These are phyloP conservation scores for Diplosoma virens DNA, from an alignment of 23 tunicate genomes.

Conservation along the genomic window DNA sequence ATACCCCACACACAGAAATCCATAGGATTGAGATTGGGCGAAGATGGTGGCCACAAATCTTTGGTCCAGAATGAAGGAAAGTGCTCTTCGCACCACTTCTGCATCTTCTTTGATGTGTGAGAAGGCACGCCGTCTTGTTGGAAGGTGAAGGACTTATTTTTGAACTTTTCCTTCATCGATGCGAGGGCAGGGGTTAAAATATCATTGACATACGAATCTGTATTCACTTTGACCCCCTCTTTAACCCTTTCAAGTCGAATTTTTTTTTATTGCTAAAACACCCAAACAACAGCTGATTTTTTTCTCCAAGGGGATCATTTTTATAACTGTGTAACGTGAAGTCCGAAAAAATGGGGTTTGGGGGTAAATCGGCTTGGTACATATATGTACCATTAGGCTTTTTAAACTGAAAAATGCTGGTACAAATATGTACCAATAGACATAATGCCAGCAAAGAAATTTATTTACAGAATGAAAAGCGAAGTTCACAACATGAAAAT, in stretches of 20 bases:
- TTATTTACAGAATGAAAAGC: conserved; percentile 16
- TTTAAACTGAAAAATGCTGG: conserved; percentile 18
- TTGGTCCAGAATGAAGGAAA: too few relatives aligned
- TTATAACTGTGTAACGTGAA: background rate
- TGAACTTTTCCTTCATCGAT: too few relatives aligned
- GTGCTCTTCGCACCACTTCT: too few relatives aligned
- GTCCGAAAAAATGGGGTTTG: conserved; percentile 16
- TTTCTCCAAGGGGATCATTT: conserved; percentile 15
- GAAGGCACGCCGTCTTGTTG: too few relatives aligned
- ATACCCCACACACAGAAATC: too few relatives aligned
- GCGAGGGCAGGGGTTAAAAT: too few relatives aligned
- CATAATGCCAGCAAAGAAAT: conserved; percentile 14
- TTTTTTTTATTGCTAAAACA: conserved; percentile 19
- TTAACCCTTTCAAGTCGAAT: conserved; percentile 17
- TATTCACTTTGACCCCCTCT: too few relatives aligned
- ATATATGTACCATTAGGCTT: conserved; percentile 15
- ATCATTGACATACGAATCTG: too few relatives aligned
- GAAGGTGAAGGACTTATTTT: too few relatives aligned
- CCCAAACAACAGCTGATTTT: conserved; percentile 10
- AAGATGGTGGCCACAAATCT: too few relatives aligned
- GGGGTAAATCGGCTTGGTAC: conserved; percentile 10
- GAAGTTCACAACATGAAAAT: background rate
- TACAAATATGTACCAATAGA: conserved; percentile 18
- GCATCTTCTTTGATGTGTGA: too few relatives aligned
- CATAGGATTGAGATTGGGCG: too few relatives aligned